phyloP scores from a whole-genome alignment of 2,113 vertebrate genomes.

The Alligator sinensis region DNA sequence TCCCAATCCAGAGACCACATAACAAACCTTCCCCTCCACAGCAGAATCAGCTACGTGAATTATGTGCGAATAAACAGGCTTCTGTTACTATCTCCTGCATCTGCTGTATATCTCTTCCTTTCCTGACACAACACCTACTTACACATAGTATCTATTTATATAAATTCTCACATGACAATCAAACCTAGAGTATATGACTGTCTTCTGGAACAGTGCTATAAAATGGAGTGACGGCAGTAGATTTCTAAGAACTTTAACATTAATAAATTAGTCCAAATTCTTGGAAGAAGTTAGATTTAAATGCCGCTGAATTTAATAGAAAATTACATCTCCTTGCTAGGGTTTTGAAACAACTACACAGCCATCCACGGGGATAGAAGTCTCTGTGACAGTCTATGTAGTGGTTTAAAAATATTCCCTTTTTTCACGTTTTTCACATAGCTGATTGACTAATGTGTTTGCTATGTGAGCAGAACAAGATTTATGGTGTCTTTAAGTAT shows the following conservation, averaged over 20 bases:
- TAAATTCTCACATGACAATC: too few species aligned
- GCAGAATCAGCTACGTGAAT: too few species aligned
- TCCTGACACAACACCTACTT: too few species aligned
- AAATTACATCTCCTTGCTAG: neutral
- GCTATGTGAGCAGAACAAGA: neutral
- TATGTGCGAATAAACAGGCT: too few species aligned
- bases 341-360: neutral
- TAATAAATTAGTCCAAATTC: neutral
- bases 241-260: neutral
- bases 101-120: too few species aligned
- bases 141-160: too few species aligned
- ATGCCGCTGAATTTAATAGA: neutral
- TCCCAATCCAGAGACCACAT: too few species aligned
- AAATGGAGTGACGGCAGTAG: neutral
- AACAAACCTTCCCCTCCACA: too few species aligned
- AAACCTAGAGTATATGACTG: neutral
- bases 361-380: neutral
- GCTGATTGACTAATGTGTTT: neutral
- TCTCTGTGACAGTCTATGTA: neutral
- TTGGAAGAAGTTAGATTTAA: neutral
- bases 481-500: slow-evolving; percentile 6
- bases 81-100: too few species aligned
- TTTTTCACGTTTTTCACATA: neutral
- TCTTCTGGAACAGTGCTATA: neutral
- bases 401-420: neutral